These are phyloP conservation scores for Chelon auratus DNA, from an alignment of 2,797 vertebrate species.

Conservation along the genomic window DNA sequence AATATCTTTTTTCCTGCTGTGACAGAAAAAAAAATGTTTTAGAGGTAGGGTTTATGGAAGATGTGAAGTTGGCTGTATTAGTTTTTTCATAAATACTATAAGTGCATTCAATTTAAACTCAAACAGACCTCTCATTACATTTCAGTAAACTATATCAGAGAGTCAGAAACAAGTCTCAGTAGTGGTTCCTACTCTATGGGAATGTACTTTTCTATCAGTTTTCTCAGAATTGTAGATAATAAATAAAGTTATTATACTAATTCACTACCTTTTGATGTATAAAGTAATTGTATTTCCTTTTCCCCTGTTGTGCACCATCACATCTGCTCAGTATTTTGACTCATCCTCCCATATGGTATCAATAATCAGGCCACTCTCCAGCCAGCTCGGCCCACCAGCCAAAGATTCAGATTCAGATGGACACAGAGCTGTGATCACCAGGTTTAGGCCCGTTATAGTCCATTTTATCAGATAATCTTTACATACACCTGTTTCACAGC, in stretches of 20 bases:
- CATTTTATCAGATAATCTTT: constrained; percentile 63
- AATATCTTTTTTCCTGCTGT: not conserved
- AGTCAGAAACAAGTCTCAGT: not conserved
- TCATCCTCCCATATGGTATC: constrained; percentile 78
- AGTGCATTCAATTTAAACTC: too few relatives aligned
- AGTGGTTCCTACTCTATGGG: too few relatives aligned
- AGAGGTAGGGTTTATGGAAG: not conserved
- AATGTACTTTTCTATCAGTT: too few relatives aligned
- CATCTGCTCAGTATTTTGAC: constrained; percentile 76
- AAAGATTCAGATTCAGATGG: constrained; percentile 60
- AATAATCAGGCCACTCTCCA: constrained; percentile 55
- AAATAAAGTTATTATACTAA: constrained; percentile 3
- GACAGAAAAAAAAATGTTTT: not conserved
- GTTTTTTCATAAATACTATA: too few relatives aligned
- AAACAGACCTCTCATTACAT: too few relatives aligned
- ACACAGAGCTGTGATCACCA: constrained; percentile 34
- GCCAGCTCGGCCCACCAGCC: constrained; percentile 52
- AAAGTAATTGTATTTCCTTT: constrained; percentile 25
- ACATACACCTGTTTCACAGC: constrained; percentile 48
- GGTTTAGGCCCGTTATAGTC: constrained; percentile 58
- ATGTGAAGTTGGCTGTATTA: not conserved
- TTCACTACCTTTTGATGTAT: constrained; percentile 27
- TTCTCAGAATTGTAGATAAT: too few relatives aligned
- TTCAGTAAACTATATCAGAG: not conserved
- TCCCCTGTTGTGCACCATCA: constrained; percentile 53